phyloP scores from a whole-genome alignment of 2,888 invertebrate genomes.

The Leptinotarsa peninsularis region DNA sequence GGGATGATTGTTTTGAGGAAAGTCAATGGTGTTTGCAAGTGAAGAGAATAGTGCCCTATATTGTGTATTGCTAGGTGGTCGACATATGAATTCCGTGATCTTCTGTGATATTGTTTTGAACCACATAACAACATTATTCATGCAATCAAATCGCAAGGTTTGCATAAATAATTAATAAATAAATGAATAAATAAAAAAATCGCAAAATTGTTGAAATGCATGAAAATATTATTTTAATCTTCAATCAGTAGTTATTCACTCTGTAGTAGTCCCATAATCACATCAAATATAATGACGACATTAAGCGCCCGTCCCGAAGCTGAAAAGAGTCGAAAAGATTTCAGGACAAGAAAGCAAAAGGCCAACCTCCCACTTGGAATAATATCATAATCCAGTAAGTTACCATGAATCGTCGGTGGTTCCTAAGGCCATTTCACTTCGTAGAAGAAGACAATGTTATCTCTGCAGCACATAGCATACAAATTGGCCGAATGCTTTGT shows the following conservation, averaged over 20 bases:
- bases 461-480: slow-evolving; percentile 48
- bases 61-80: no score
- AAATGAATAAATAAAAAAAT: no score
- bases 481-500: slow-evolving; percentile 53
- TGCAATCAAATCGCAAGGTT: no score
- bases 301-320: slow-evolving; percentile 16
- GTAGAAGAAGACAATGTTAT: slow-evolving; percentile 56
- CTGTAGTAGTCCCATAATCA: background rate
- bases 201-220: no score
- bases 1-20: no score
- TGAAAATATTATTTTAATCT: no score
- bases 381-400: slow-evolving; percentile 39
- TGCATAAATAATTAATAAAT: no score
- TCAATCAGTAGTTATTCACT: background rate
- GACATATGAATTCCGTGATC: no score
- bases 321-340: slow-evolving; percentile 10
- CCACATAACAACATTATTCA: no score
- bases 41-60: no score
- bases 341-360: background rate
- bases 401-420: slow-evolving; percentile 35
- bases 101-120: no score
- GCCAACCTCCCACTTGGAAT: slow-evolving; percentile 29
- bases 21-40: no score
- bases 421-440: slow-evolving; percentile 37
- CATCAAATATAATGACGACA: slow-evolving; percentile 23